Evolutionary conservation across 1,140 invertebrate species (phyloP).

Genomic region (Sipha flava): DNA sequence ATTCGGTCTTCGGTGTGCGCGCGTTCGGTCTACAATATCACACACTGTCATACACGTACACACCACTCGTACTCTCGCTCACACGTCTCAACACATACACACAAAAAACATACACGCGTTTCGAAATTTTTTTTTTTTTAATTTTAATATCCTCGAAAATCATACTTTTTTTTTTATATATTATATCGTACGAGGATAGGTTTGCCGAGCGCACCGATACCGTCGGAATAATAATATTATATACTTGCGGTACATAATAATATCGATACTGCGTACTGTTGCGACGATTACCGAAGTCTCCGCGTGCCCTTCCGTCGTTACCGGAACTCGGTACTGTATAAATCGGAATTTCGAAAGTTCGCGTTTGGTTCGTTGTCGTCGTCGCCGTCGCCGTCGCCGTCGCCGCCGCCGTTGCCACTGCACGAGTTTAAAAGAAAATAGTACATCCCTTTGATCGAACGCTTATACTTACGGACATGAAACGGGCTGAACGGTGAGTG

Average conservation of each 20-base stretch:
- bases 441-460: too few species aligned
- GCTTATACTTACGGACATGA: neutral
- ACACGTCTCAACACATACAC: too few species aligned
- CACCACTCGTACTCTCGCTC: too few species aligned
- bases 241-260: neutral
- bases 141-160: too few species aligned
- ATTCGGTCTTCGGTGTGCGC: slow-evolving; percentile 25
- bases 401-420: neutral
- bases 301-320: neutral
- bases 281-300: neutral
- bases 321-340: neutral
- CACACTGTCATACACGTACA: neutral
- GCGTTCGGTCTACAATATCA: neutral
- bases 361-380: neutral
- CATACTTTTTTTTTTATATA: too few species aligned
- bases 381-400: neutral
- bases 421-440: too few species aligned
- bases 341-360: neutral
- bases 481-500: neutral
- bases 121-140: too few species aligned
- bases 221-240: too few species aligned
- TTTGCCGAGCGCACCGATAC: too few species aligned
- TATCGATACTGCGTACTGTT: neutral
- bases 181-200: too few species aligned
- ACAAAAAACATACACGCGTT: too few species aligned